Evolutionary conservation across 2,113 vertebrate genomes (phyloP).

Genomic region (Stegastes partitus): DNA sequence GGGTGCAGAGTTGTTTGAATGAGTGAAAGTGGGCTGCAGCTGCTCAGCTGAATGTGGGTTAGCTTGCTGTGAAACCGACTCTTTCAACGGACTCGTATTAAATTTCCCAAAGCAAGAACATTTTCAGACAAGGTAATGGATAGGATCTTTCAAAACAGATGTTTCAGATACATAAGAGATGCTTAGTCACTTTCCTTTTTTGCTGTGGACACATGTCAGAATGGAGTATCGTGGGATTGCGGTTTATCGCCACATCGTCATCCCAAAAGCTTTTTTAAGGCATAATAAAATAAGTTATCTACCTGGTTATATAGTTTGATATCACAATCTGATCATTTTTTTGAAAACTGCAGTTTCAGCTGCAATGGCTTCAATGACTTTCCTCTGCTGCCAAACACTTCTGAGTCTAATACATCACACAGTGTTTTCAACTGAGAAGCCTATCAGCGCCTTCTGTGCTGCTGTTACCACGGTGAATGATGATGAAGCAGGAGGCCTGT

Average conservation of each 20-base stretch:
- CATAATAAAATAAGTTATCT: background rate
- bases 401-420: constrained; percentile 35
- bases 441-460: constrained; percentile 49
- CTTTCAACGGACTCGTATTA: background rate
- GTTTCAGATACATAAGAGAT: background rate
- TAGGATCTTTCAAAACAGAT: constrained; percentile 1
- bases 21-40: constrained; percentile 31
- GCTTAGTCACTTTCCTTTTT: constrained; percentile 3
- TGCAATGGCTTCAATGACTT: constrained; percentile 1
- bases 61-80: background rate
- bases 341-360: background rate
- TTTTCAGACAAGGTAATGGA: constrained; percentile 8
- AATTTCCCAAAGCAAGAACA: background rate
- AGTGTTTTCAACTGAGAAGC: constrained; percentile 37
- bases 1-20: constrained; percentile 14
- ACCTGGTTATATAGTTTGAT: background rate
- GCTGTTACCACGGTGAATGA: constrained; percentile 51
- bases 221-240: background rate
- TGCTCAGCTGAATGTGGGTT: constrained; percentile 23
- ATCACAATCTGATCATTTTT: background rate
- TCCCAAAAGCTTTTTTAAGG: background rate
- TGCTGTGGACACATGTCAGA: background rate
- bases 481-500: constrained; percentile 34
- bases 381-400: constrained; percentile 21
- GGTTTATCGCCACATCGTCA: background rate